These are phyloP conservation scores for Pipistrellus nathusii DNA, from an alignment of 2,797 vertebrate species.

Conservation along the genomic window DNA sequence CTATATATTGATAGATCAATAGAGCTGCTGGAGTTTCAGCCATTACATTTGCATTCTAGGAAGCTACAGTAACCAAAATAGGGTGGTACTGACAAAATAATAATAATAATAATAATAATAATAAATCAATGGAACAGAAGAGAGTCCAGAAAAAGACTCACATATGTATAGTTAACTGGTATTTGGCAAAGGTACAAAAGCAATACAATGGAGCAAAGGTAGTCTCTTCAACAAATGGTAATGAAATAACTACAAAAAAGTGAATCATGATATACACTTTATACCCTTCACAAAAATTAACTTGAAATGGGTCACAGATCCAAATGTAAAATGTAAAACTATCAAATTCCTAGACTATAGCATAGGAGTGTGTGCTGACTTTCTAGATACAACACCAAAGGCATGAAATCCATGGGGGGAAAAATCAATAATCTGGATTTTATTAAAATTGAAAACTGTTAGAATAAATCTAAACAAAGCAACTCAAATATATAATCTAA, in stretches of 20 bases:
- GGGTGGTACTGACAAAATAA: neutral
- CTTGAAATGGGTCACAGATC: neutral
- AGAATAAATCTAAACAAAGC: slow-evolving; percentile 2
- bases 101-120: neutral
- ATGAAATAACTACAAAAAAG: neutral
- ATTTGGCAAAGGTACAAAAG: neutral
- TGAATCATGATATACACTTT: neutral
- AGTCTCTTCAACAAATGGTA: neutral
- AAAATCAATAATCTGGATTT: neutral
- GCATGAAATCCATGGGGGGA: neutral
- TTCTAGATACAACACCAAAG: slow-evolving; percentile 6
- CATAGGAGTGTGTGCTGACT: neutral
- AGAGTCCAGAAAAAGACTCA: neutral
- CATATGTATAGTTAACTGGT: neutral
- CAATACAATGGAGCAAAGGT: neutral
- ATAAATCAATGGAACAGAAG: neutral
- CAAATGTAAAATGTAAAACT: neutral
- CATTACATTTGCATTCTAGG: neutral
- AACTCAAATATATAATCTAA: neutral
- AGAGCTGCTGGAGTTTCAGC: neutral
- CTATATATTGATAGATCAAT: neutral
- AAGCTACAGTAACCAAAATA: neutral
- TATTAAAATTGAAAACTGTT: neutral
- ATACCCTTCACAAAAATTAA: neutral
- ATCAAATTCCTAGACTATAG: neutral